Evolutionary conservation across 2,797 vertebrate genomes (phyloP), one percentile per base, ranked within the genome.

Genomic region (Sebastiscus tertius): DNA sequence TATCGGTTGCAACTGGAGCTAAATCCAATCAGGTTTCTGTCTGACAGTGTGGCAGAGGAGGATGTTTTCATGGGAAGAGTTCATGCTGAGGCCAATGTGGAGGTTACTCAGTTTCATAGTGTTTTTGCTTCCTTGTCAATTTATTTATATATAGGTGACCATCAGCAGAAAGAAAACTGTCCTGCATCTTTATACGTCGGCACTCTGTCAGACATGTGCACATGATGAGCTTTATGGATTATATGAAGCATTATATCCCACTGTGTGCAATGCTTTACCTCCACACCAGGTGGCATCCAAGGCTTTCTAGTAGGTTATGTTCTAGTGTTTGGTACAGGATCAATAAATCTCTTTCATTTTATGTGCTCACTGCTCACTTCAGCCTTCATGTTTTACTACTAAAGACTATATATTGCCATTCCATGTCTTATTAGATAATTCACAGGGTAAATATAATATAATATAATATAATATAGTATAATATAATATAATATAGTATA

Each of bases 201-300:
- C 0, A 46, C 3, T 9, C 24, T 20, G 14, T 33, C 3, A 54
- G 20, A 76, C 59, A 26, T 65, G 56, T 59, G 46, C 42, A 2
- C 18, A 12, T 4, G n/a, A 12, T 5, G n/a, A 52, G 34, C 39
- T 34, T 26, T 4, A 20, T 16, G 59, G 58, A 54, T 68, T 64
- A 75, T 39, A 10, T 27, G 2, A 3, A 5, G 31, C 16, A 11
- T 34, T 27, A 2, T 2, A 10, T 55, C 8, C 20, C 12, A 1
- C 1, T 56, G 24, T 58, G 8, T 4, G 56, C 33, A 79, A 14
- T 86, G 8, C 52, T 31, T 49, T 3, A 27, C 0, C 3, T 49
- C 12, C 5, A 77, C 92, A 83, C 86, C 55, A 52, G 90, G 33
- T 72, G 92, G 74, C 78, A 34, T 1, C 72, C 61, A 27, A 82